These are phyloP conservation scores for Drosophila repletoides DNA, from an alignment of 1,140 invertebrate species.

Conservation along the genomic window DNA sequence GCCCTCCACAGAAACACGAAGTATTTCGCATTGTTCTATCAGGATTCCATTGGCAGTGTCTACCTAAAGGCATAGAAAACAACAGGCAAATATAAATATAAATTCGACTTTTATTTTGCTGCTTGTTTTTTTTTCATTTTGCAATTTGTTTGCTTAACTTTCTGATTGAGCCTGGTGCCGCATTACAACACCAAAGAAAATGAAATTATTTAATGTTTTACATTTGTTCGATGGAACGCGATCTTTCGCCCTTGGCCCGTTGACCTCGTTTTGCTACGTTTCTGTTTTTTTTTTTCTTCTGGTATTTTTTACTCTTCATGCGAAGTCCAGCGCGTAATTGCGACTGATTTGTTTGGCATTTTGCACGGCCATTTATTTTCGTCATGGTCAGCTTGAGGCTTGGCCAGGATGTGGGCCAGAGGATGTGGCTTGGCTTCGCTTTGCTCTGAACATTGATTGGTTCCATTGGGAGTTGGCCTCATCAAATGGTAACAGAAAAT, in stretches of 20 bases:
- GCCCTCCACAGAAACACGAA: too few species aligned
- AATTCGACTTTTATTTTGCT: conserved; percentile 52
- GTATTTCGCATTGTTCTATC: conserved; percentile 18
- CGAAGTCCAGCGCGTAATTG: conserved; percentile 53
- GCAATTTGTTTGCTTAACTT: conserved; percentile 76
- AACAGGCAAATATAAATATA: conserved; percentile 36
- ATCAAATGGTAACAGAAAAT: too few species aligned
- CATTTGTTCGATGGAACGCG: conserved; percentile 44
- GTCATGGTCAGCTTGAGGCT: conserved; percentile 61
- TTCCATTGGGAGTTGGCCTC: conserved; percentile 14
- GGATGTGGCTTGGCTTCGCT: conserved; percentile 5
- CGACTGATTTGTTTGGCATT: conserved; percentile 73
- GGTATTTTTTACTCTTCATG: not conserved
- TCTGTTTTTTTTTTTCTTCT: too few species aligned
- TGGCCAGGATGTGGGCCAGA: conserved; percentile 48
- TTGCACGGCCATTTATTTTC: conserved; percentile 68
- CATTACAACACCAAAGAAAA: conserved; percentile 39
- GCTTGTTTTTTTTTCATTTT: conserved; percentile 48
- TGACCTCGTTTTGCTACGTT: conserved; percentile 8
- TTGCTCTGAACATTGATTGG: conserved; percentile 21
- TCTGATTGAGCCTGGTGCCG: conserved; percentile 72
- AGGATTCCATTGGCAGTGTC: not conserved
- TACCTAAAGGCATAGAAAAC: conserved; percentile 32
- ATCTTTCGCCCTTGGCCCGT: conserved; percentile 29
- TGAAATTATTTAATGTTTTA: conserved; percentile 73